A percentile compares a stretch with the other conserved stretches of the same genome.
These are phyloP conservation scores for Meteorus sp. DNA, from an alignment of 1,140 invertebrate species.

Conservation along the genomic window DNA sequence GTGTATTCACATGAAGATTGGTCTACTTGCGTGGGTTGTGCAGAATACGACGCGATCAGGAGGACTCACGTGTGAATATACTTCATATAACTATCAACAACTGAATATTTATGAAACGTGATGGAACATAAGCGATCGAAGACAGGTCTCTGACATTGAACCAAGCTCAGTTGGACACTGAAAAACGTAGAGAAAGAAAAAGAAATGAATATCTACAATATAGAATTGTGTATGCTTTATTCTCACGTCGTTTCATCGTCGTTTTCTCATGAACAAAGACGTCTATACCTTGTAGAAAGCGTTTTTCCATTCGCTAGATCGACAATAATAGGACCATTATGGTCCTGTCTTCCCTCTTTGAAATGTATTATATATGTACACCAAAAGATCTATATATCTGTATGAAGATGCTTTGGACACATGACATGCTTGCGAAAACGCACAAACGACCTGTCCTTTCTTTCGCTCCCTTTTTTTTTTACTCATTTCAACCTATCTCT, in stretches of 20 bases:
- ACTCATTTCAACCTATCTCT: too few species aligned
- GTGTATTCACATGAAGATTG: slow-evolving; percentile 17
- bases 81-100: too few species aligned
- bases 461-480: too few species aligned
- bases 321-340: slow-evolving; percentile 11
- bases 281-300: not conserved
- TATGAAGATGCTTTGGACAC: not conserved
- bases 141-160: too few species aligned
- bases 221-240: too few species aligned
- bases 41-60: slow-evolving; percentile 8
- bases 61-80: slow-evolving; percentile 14
- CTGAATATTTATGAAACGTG: not conserved
- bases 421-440: not conserved
- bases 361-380: too few species aligned
- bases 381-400: not conserved
- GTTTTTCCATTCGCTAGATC: not conserved
- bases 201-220: too few species aligned
- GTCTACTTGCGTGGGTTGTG: slow-evolving; percentile 24
- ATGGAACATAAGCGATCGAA: not conserved
- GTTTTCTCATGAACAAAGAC: not conserved
- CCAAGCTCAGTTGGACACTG: too few species aligned
- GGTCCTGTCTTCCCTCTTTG: not conserved
- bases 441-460: not conserved
- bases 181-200: too few species aligned
- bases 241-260: not conserved